Evolutionary conservation across 2,113 vertebrate species (phyloP).

Genomic region (Misgurnus mizolepis): DNA sequence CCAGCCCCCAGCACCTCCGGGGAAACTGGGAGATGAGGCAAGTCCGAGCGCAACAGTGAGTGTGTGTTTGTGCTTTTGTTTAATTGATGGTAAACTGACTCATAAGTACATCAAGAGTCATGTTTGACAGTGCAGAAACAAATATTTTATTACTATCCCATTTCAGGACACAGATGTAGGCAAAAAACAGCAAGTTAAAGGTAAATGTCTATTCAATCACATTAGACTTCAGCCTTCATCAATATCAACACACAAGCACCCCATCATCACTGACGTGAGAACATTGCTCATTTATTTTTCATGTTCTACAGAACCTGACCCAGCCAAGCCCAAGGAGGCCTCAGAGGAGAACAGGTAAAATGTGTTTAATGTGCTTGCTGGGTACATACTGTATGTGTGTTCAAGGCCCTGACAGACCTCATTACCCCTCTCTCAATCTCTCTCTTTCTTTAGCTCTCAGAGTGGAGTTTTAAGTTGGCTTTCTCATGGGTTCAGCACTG

Average conservation of each 20-base stretch:
- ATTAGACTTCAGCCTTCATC: neutral
- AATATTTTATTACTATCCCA: neutral
- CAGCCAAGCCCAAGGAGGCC: slow-evolving; percentile 50
- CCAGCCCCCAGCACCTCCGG: slow-evolving; percentile 65
- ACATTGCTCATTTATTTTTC: slow-evolving; percentile 14
- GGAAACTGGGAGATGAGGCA: slow-evolving; percentile 58
- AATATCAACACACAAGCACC: neutral
- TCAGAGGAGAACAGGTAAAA: slow-evolving; percentile 62
- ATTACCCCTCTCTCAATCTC: slow-evolving; percentile 16
- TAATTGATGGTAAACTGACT: slow-evolving; percentile 1
- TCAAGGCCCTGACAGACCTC: neutral
- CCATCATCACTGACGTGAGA: neutral
- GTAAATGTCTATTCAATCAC: slow-evolving; percentile 45
- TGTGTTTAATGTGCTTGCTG: slow-evolving; percentile 11
- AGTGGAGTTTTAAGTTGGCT: slow-evolving; percentile 67
- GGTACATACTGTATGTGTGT: slow-evolving; percentile 26
- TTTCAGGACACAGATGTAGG: slow-evolving; percentile 68
- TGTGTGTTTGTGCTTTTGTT: slow-evolving; percentile 28
- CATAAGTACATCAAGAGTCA: neutral
- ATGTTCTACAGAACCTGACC: slow-evolving; percentile 52
- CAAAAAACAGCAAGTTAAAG: slow-evolving; percentile 61
- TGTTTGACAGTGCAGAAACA: neutral
- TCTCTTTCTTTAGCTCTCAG: slow-evolving; percentile 47
- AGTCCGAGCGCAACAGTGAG: slow-evolving; percentile 51
- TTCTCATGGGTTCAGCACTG: slow-evolving; percentile 58